Percentiles rank a stretch among this genome's conserved stretches.
These are phyloP conservation scores for Drosophila affinis DNA, from an alignment of 2,888 invertebrate species.

Conservation along the genomic window DNA sequence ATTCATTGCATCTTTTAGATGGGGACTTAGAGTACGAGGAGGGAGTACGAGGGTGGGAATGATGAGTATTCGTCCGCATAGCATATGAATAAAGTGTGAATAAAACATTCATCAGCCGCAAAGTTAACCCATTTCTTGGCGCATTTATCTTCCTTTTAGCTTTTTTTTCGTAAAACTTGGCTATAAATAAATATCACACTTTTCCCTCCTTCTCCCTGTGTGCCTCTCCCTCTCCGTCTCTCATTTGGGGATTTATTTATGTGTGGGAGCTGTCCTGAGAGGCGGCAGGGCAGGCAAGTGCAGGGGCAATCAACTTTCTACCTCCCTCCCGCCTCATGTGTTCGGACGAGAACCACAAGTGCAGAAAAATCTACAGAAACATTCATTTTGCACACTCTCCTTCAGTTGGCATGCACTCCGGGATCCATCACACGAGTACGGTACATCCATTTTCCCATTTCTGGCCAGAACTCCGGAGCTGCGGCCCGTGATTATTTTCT, in stretches of 20 bases:
- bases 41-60: no score
- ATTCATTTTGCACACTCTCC: slow-evolving; percentile 51
- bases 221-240: background rate
- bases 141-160: slow-evolving; percentile 58
- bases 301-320: slow-evolving; percentile 25
- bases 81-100: slow-evolving; percentile 16
- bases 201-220: slow-evolving; percentile 35
- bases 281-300: background rate
- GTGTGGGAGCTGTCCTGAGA: slow-evolving; percentile 41
- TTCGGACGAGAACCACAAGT: slow-evolving; percentile 39
- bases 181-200: slow-evolving; percentile 73
- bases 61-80: no score
- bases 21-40: background rate
- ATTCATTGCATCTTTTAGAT: slow-evolving; percentile 22
- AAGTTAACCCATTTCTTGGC: slow-evolving; percentile 68
- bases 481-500: no score
- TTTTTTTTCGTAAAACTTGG: slow-evolving; percentile 49
- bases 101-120: slow-evolving; percentile 41
- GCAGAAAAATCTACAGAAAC: slow-evolving; percentile 63
- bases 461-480: background rate
- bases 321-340: slow-evolving; percentile 29
- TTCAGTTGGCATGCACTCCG: slow-evolving; percentile 2
- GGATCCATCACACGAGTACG: background rate
- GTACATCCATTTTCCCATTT: no score
- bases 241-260: slow-evolving; percentile 29